A percentile compares a stretch with the other conserved stretches of the same genome.
phyloP scores from a whole-genome alignment of 37 sponge, comb jelly and placozoan species.

The Theonella swinhoei region DNA sequence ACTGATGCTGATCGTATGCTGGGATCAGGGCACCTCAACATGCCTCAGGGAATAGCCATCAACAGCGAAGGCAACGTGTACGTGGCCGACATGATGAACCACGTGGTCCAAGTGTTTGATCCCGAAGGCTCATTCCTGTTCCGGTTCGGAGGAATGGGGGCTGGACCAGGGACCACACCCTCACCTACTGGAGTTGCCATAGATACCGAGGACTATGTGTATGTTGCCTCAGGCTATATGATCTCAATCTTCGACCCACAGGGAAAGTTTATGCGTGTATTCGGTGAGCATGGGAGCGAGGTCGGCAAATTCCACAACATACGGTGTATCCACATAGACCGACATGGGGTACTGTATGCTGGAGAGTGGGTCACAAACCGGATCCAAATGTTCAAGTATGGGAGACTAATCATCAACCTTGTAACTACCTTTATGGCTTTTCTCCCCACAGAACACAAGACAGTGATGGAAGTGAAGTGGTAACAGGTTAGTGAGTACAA shows the following conservation, averaged over 20 bases:
- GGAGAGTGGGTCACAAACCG: conserved; percentile 22
- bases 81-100: conserved; percentile 22
- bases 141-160: conserved; percentile 18
- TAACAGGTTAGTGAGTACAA: too few relatives aligned
- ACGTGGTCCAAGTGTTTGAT: conserved; percentile 36
- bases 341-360: conserved; percentile 20
- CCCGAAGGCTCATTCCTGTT: conserved; percentile 23
- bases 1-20: background rate
- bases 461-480: too few relatives aligned
- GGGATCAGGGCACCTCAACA: conserved; percentile 30
- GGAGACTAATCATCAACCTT: background rate
- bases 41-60: conserved; percentile 15
- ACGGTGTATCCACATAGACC: conserved; percentile 4
- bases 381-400: conserved; percentile 29
- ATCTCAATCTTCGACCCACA: conserved; percentile 39
- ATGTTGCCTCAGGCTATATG: background rate
- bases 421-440: background rate
- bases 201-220: conserved; percentile 21
- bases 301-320: conserved; percentile 21
- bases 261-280: conserved; percentile 21
- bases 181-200: conserved; percentile 27
- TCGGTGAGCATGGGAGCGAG: conserved; percentile 33
- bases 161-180: background rate
- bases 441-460: too few relatives aligned
- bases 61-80: conserved; percentile 26